Base-by-base conservation (phyloP, 2,113 vertebrate genomes). In the Lepisosteus osseus region DNA sequence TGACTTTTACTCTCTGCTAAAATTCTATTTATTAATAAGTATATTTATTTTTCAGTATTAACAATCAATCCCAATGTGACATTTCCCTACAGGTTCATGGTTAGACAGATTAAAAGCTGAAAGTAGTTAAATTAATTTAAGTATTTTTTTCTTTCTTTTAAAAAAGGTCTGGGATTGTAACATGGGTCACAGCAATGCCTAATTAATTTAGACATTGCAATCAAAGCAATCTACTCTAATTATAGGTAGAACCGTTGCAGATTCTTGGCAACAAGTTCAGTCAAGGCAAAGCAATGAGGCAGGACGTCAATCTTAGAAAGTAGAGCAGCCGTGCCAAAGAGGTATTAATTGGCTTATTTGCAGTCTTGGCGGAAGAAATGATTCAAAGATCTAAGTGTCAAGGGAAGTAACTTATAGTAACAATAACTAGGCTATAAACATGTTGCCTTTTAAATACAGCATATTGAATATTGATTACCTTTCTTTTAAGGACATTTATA, bases 151-250 rank as follows among this genome's bases (percentile, higher is more conserved):
- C 29, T 29, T 29, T 29, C 29, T 29, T 29, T 51, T 51, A 51
- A 79, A 66, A 76, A 90, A 87, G 88, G 86, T 40, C 62, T 80
- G 84, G 86, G 83, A 87, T 89, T 89, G 87, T 88, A 85, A 91
- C 89, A 85, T 89, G 89, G 91, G 90, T 90, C 87, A 87, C 87
- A 71, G 81, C 82, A 78, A 85, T 82, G 86, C 90, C 90, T 92
- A 92, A 94, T 93, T 92, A 92, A 94, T 93, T 92, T 90, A 88
- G 85, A 88, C 78, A 82, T 73, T 82, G 85, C 88, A 86, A 89
- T 90, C 86, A 88, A 91, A 84, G 75, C 84, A 0, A 80, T 7
- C 68, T 78, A 88, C 76, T 67, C 80, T 90, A 92, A 94, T 91
- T 93, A 92, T 87, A 85, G 84, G 76, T 82, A 54, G 51, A 84